Base-by-base conservation (phyloP, 2,888 invertebrate species). In the Thumatha senex region DNA sequence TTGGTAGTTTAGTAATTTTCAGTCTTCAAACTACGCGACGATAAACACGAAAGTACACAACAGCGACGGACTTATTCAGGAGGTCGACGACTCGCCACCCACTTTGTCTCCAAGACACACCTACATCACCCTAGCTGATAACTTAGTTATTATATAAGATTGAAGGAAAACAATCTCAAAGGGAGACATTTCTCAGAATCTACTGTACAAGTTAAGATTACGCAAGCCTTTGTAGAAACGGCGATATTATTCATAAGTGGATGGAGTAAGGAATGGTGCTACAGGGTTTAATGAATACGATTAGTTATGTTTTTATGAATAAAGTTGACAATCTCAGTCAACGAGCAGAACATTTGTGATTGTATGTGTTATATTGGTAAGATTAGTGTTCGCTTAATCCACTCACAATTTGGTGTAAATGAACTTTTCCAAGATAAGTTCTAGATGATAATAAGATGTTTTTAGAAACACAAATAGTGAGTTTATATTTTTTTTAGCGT, bases 31-130 rank as follows among this genome's bases (percentile, higher is more conserved):
- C 44, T 42, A 31, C 44, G 46, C 31, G 31, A 41, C 38, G 46
- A 56, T 40, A 48, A 49, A 48, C 24, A 52, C 36, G 36, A 67
- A 64, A 65, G 56, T 69, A 50, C 24, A 52, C 36, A 35, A 67
- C 62, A 65, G 55, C 69, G 48, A 39, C 48, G 50, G 51, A 63
- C 56, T 54, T 56, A 56, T 54, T 54, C 54, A 47, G 41, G 50
- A 68, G 77, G 78, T 81, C 80, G 61, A 67, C 61, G 80, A 79
- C 81, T 70, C 68, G 64, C 63, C 41, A 29, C 35, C 45, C 36
- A 50, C 43, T 12, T 45, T 11, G 11, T 44, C 10, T 40, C 50
- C 57, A 47, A 56, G 53, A 68, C 68, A 55, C 58, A 61, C 50
- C 66, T 58, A 61, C 60, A 45, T 45, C 33, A 49, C 42, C 29